Conservation (phyloP, 2,797 vertebrate genomes). For the Menidia menidia region DNA sequence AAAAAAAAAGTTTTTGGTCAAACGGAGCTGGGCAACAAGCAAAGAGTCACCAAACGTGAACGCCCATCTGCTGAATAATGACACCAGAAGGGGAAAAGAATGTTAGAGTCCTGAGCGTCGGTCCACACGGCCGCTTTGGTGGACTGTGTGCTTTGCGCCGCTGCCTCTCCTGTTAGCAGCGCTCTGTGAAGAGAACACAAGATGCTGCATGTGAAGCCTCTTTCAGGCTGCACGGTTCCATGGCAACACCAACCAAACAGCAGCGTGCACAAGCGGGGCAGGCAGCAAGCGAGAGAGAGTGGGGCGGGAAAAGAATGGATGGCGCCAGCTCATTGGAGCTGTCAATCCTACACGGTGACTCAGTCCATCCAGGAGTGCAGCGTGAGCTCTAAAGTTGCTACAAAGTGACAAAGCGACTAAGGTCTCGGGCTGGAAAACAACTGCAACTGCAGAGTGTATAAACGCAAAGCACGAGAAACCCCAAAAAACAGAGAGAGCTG, state of each 20-base stretch:
- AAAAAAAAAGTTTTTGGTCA: slow-evolving; percentile 5
- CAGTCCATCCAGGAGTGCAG: slow-evolving; percentile 35
- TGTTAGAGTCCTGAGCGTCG: slow-evolving; percentile 71
- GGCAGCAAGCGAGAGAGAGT: slow-evolving; percentile 59
- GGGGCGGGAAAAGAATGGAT: slow-evolving; percentile 53
- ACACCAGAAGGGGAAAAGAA: slow-evolving; percentile 34
- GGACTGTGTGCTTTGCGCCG: slow-evolving; percentile 69
- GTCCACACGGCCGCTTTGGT: slow-evolving; percentile 72
- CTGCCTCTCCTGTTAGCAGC: slow-evolving; percentile 78
- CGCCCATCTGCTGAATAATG: slow-evolving; percentile 47
- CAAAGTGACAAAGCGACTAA: slow-evolving; percentile 30
- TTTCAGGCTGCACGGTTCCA: slow-evolving; percentile 78
- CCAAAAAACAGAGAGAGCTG: slow-evolving; percentile 13
- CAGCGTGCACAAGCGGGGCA: slow-evolving; percentile 68
- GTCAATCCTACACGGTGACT: slow-evolving; percentile 58
- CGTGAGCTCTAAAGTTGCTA: slow-evolving; percentile 27
- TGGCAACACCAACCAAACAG: slow-evolving; percentile 84
- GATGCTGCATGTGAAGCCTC: slow-evolving; percentile 90
- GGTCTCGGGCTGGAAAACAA: slow-evolving; percentile 5
- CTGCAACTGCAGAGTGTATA: background rate
- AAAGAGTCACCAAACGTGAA: slow-evolving; percentile 36
- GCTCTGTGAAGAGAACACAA: slow-evolving; percentile 97
- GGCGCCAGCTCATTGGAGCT: slow-evolving; percentile 42
- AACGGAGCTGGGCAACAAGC: background rate
- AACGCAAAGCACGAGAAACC: slow-evolving; percentile 1